Conservation (phyloP, 2,797 vertebrate genomes). For the Bucorvus abyssinicus region DNA sequence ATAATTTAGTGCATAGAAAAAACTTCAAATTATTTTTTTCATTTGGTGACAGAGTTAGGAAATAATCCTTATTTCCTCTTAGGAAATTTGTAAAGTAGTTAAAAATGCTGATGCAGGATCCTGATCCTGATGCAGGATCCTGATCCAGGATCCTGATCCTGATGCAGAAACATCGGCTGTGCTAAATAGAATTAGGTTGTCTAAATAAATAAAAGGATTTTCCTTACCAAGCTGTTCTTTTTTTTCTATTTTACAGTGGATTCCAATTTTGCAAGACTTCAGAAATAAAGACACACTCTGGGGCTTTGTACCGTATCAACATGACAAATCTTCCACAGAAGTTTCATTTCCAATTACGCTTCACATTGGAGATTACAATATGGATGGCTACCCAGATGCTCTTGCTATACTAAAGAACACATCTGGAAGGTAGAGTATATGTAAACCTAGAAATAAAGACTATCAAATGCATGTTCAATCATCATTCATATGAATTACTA, state of each 20-base stretch:
- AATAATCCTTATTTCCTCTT: neutral
- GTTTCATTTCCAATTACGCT: conserved; percentile 82
- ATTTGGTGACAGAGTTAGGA: neutral
- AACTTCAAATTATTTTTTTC: neutral
- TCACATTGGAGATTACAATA: conserved; percentile 96
- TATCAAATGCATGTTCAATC: neutral
- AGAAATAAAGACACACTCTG: conserved; percentile 83
- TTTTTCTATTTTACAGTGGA: conserved; percentile 79
- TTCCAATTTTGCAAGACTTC: conserved; percentile 86
- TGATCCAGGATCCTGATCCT: too few species aligned
- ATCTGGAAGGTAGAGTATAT: conserved; percentile 82
- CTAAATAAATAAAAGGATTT: neutral
- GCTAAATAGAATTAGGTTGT: neutral
- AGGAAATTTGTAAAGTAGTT: neutral
- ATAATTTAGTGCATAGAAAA: neutral
- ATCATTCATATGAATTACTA: neutral
- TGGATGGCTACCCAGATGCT: conserved; percentile 98
- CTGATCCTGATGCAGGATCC: neutral
- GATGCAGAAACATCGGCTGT: neutral
- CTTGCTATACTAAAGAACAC: conserved; percentile 89
- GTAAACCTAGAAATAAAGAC: neutral
- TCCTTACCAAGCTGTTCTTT: neutral
- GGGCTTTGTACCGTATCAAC: conserved; percentile 81
- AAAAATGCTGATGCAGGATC: neutral
- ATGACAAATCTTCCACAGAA: conserved; percentile 33